phyloP scores from a whole-genome alignment of 2,113 vertebrate genomes.

The Odontophorus gujanensis region DNA sequence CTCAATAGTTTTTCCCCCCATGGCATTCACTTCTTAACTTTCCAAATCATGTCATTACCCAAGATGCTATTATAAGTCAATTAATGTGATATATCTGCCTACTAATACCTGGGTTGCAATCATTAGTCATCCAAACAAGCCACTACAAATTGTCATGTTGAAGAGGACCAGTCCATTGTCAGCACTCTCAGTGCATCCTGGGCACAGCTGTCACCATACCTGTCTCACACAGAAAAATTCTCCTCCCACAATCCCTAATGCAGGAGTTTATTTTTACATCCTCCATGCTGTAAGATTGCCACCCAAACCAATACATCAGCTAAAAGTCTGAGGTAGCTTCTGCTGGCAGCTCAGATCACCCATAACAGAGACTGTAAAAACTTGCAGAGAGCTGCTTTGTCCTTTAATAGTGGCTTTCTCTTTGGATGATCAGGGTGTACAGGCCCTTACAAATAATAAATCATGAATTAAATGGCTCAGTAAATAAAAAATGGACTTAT shows the following conservation, averaged over 20 bases:
- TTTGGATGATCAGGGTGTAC: neutral
- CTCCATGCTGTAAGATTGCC: neutral
- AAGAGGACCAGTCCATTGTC: neutral
- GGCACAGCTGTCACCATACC: neutral
- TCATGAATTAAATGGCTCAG: constrained; percentile 47
- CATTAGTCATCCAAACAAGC: neutral
- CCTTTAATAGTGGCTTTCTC: neutral
- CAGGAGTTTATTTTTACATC: neutral
- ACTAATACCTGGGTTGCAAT: neutral
- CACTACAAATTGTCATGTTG: neutral
- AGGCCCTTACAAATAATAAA: constrained; percentile 15
- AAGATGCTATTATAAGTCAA: neutral
- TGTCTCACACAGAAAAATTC: neutral
- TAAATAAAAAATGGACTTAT: constrained; percentile 57
- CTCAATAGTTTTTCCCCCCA: neutral
- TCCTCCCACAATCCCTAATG: neutral
- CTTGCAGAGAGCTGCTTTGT: neutral
- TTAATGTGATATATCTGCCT: neutral
- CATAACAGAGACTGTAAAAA: neutral
- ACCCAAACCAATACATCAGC: neutral
- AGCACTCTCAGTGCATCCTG: neutral
- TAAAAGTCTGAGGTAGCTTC: neutral
- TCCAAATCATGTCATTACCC: neutral
- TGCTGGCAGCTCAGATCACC: neutral
- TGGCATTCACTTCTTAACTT: neutral